Base-by-base conservation (phyloP, 2,113 vertebrate genomes). In the Amphilophus citrinellus region DNA sequence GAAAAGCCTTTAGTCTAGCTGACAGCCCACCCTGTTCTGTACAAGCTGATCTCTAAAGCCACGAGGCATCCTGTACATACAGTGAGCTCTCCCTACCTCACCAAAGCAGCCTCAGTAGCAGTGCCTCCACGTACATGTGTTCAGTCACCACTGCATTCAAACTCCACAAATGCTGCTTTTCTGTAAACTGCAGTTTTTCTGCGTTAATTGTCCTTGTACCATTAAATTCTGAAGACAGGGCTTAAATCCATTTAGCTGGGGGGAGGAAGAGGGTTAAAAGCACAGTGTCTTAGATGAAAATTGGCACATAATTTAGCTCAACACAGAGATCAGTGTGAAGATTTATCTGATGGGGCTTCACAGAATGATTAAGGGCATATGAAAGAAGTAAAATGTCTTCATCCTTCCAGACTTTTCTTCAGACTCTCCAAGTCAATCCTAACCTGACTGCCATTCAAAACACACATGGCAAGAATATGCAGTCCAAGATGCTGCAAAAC, bases 1-100 rank as follows among this genome's bases (percentile, higher is more conserved):
- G 57, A 58, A 83, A 61, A 82, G 77, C 68, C 78, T 35, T 76
- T 27, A 66, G 83, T 61, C n/a, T 58, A 11, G 18, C 77, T 84
- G 60, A 75, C 71, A 81, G 79, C 84, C 89, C 84, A 58, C 84
- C 76, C 79, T 83, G 85, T 63, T 83, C 63, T 57, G 47, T 83
- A 79, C 71, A 83, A 35, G 66, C 62, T 79, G 87, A 85, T 84
- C 61, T 82, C 3, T 20, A 18, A 73, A 88, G 80, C 61, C 82
- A 56, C 1, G 27, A 81, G 77, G 20, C 76, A 18, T 61, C 18
- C 37, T 63, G 53, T 62, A 61, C 83, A 62, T 57, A 60, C 63
- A 76, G 77, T 24, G 58, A 82, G 63, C 57, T 53, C 17, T 83
- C 57, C 79, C 58, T 27, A 42, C 68, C 27, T 42, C 77, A 44